Evolutionary conservation across 1,140 invertebrate genomes (phyloP).

Genomic region (Drosophila suzukii): DNA sequence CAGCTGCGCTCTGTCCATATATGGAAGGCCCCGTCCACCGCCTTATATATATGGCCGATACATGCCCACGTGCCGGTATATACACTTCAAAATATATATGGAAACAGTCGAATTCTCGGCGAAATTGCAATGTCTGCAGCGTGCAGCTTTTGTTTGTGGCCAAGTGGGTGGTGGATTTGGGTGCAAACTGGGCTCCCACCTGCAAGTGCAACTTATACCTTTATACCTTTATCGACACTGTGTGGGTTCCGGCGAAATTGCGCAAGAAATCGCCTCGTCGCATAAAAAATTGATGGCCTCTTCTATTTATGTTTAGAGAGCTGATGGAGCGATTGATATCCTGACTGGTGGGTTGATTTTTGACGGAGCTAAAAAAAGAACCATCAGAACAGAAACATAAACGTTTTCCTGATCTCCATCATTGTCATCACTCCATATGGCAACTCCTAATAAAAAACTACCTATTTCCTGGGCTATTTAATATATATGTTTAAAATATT

Average conservation of each 20-base stretch:
- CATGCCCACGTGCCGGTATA: constrained; percentile 34
- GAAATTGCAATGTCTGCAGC: constrained; percentile 79
- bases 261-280: constrained; percentile 65
- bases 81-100: constrained; percentile 17
- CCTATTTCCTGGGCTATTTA: no score
- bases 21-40: constrained; percentile 8
- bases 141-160: constrained; percentile 72
- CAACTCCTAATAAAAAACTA: not conserved
- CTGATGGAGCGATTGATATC: not conserved
- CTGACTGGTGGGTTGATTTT: constrained; percentile 1
- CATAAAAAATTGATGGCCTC: constrained; percentile 4
- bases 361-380: not conserved
- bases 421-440: not conserved
- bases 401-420: not conserved
- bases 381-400: not conserved
- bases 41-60: constrained; percentile 26
- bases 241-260: constrained; percentile 58
- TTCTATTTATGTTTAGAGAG: constrained; percentile 23
- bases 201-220: constrained; percentile 61
- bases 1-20: constrained; percentile 61
- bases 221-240: constrained; percentile 66
- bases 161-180: constrained; percentile 30
- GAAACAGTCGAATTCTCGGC: constrained; percentile 52
- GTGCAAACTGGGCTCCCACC: constrained; percentile 15
- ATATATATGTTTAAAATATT: no score